Evolutionary conservation across 2,797 vertebrate genomes (phyloP), one percentile per base, ranked within the genome.

Genomic region (Erithacus rubecula): DNA sequence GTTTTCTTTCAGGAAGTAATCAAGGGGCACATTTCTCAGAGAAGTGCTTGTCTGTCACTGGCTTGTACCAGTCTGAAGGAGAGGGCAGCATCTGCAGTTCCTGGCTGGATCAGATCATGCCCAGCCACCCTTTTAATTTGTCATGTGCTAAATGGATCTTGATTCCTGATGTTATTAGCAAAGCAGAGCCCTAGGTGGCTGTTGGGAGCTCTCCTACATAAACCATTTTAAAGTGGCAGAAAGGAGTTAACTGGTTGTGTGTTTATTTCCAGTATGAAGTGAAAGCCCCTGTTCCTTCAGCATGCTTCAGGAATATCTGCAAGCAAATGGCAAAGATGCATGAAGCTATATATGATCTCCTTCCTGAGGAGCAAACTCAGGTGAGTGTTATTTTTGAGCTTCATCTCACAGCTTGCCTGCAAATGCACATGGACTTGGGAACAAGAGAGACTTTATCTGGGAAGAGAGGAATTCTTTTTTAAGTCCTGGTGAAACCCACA

Each of bases 261-360:
- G 51, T 94, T 81, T 51, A 58, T 55, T 96, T 80, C 27, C 98
- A 99, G 99, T 99, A 99, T 76, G 99, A 99, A 85, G 99, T 99
- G 83, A 99, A 99, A 96, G 99, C 99, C 55, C 99, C 99, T 6
- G 99, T 99, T 98, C 99, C 99, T 19, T 99, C 99, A 6, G 90
- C 98, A 22, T 99, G 99, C 97, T 99, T 99, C 98, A 98, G 99
- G 83, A 99, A 99, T 94, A 98, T 99, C 97, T 99, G 99, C 89
- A 99, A 99, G 93, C 99, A 99, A 97, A 99, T 99, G 98, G 97
- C 98, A 27, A 99, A 99, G 98, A 99, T 99, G 99, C 99, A 99
- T 47, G 99, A 99, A 98, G 99, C 99, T 95, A 99, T 99, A 94
- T 97, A 96, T 34, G 99, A 99, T 15, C 98, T 99, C 43, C 96